Percentiles rank a stretch among this genome's conserved stretches.
These are phyloP conservation scores for Megalurothrips usitatus DNA, from an alignment of 2,888 invertebrate species.

Conservation along the genomic window DNA sequence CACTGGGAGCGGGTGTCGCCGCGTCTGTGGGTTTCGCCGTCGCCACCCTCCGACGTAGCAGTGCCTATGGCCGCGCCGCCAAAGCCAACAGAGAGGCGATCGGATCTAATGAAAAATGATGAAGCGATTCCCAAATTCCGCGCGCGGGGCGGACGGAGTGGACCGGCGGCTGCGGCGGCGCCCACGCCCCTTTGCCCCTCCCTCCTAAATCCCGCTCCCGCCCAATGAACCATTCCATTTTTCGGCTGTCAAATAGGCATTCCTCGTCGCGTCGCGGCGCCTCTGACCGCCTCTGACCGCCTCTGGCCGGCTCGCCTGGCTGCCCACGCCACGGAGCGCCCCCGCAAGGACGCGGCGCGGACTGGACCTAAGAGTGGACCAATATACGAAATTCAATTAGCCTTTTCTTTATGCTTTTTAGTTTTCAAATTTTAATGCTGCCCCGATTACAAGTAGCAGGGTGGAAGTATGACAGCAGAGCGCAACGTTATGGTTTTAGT, in stretches of 20 bases:
- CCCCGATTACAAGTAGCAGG: too few species aligned
- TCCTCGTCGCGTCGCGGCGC: not conserved
- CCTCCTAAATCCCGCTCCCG: not conserved
- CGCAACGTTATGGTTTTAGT: too few species aligned
- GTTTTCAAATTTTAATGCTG: too few species aligned
- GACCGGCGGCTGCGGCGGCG: not conserved
- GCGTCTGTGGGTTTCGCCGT: too few species aligned
- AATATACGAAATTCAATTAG: too few species aligned
- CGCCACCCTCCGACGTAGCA: too few species aligned
- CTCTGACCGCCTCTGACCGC: not conserved
- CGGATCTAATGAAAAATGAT: too few species aligned
- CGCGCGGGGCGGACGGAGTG: not conserved
- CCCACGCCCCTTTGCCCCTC: not conserved
- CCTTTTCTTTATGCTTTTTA: too few species aligned
- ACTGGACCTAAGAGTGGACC: not conserved
- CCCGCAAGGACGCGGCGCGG: not conserved
- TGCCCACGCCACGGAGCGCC: not conserved
- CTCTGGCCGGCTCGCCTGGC: not conserved
- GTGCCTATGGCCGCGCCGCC: too few species aligned
- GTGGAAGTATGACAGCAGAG: too few species aligned
- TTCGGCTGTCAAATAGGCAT: not conserved
- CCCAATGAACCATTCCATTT: not conserved
- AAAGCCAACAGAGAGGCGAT: too few species aligned
- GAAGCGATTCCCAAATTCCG: not conserved
- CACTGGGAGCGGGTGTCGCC: too few species aligned